These are phyloP conservation scores for Sardinella longiceps DNA, from an alignment of 2,797 vertebrate species.

Conservation along the genomic window DNA sequence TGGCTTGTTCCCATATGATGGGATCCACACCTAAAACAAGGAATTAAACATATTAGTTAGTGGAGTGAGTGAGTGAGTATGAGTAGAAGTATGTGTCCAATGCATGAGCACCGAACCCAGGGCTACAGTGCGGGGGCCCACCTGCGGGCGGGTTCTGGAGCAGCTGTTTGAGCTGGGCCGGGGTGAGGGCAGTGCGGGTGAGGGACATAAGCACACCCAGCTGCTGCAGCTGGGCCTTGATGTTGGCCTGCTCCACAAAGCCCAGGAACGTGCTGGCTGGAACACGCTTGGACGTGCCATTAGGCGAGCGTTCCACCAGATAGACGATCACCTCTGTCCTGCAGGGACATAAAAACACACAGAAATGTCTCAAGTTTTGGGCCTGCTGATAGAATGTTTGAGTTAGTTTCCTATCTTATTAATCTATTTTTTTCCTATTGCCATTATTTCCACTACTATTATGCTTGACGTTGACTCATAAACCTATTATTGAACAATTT, in stretches of 20 bases:
- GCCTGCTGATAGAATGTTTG: too few species aligned
- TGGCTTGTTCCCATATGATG: conserved; percentile 99
- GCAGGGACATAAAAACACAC: conserved; percentile 11
- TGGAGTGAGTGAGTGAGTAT: too few species aligned
- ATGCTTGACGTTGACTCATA: too few species aligned
- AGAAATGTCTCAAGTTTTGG: too few species aligned
- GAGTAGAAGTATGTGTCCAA: neutral
- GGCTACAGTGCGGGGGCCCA: conserved; percentile 48
- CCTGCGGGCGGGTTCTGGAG: conserved; percentile 92
- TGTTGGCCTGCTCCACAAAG: conserved; percentile 87
- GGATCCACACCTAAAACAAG: conserved; percentile 88
- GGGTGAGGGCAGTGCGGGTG: conserved; percentile 89
- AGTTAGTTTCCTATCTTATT: too few species aligned
- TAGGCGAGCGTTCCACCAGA: conserved; percentile 91
- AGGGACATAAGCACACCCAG: conserved; percentile 86
- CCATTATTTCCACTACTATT: too few species aligned
- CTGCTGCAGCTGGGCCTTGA: conserved; percentile 88
- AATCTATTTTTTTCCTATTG: too few species aligned
- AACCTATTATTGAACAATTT: too few species aligned
- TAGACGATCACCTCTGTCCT: conserved; percentile 96
- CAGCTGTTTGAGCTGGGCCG: conserved; percentile 91
- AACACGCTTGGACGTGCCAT: conserved; percentile 92
- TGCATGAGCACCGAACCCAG: neutral
- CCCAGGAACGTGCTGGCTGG: conserved; percentile 83
- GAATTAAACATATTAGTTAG: neutral